Percentiles rank a stretch among this genome's conserved stretches.
Evolutionary conservation across 2,888 invertebrate genomes (phyloP).

Genomic region (Synanthedon formicaeformis): DNA sequence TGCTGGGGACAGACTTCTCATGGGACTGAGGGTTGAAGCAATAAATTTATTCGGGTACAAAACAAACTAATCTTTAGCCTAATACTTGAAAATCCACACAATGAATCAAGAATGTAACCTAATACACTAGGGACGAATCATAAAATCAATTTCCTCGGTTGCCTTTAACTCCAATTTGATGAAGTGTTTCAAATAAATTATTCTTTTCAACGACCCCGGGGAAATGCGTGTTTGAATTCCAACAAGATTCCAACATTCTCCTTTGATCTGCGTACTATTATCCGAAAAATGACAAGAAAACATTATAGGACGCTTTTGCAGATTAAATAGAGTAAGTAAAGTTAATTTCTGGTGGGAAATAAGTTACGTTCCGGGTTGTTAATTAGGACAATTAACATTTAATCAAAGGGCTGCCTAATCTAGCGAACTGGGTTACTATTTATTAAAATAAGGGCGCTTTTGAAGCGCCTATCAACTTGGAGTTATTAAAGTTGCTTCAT

Average conservation of each 20-base stretch:
- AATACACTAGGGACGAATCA: no score
- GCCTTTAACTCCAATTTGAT: no score
- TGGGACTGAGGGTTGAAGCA: no score
- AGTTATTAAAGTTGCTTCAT: background rate
- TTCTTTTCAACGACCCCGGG: no score
- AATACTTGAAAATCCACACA: no score
- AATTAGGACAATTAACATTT: conserved; percentile 19
- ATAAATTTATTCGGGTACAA: no score
- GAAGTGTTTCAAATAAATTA: no score
- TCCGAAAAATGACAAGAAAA: background rate
- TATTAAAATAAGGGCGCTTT: conserved; percentile 3
- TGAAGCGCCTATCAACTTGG: background rate
- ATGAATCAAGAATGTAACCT: no score
- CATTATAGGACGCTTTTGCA: background rate
- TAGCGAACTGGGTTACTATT: conserved; percentile 11
- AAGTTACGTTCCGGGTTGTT: background rate
- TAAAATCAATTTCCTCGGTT: no score
- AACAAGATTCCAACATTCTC: background rate
- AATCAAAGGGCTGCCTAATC: conserved; percentile 23
- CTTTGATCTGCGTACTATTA: background rate
- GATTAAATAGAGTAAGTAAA: background rate
- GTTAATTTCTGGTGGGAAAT: background rate
- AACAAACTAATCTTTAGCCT: no score
- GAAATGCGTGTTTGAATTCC: no score
- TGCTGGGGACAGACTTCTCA: no score